Evolutionary conservation across 2,113 vertebrate species (phyloP).

Genomic region (Melanerpes aurifrons): DNA sequence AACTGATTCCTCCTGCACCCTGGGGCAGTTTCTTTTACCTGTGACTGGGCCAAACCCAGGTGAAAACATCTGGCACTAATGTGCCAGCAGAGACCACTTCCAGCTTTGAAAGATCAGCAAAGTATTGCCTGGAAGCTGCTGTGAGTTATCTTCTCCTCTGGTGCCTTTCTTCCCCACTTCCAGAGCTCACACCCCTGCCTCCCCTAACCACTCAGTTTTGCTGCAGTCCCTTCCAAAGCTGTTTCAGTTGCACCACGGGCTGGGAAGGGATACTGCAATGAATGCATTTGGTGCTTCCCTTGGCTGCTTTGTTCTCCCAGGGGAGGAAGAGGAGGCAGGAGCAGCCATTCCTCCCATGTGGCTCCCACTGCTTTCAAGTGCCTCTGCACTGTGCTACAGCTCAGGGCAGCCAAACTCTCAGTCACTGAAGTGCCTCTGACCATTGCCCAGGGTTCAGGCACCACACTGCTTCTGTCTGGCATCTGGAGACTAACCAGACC

Average conservation of each 20-base stretch:
- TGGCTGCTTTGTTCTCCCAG: neutral
- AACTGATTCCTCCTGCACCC: neutral
- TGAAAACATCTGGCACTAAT: neutral
- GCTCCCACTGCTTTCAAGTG: neutral
- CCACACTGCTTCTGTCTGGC: neutral
- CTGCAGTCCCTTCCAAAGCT: neutral
- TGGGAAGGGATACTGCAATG: neutral
- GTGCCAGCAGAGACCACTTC: neutral
- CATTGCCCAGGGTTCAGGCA: neutral
- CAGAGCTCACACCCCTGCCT: neutral
- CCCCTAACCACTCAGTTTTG: neutral
- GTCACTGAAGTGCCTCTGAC: neutral
- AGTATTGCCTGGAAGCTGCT: neutral
- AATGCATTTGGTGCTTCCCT: neutral
- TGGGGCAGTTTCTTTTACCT: neutral
- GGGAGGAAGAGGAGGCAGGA: neutral
- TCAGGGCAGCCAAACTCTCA: neutral
- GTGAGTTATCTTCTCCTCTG: neutral
- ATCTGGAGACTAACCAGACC: neutral
- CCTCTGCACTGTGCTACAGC: accelerated
- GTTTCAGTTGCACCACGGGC: neutral
- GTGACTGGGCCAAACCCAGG: neutral
- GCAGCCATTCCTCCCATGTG: neutral
- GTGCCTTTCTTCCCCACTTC: neutral
- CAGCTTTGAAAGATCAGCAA: neutral